Conservation (phyloP, 1,140 invertebrate genomes). For the Druon quercuslanigerum region DNA sequence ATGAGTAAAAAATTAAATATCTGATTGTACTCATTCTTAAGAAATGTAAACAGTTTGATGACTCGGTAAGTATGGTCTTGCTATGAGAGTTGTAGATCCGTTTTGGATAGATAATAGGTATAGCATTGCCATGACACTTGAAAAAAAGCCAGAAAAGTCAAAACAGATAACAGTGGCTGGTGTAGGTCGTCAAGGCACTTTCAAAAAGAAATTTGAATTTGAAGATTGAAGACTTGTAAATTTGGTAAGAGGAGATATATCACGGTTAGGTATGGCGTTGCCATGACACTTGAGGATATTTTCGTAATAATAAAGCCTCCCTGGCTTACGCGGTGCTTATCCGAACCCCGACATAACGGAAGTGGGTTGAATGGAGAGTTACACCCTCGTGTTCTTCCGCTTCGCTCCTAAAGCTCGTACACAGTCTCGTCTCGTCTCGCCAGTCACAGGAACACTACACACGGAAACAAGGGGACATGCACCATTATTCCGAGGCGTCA, state of each 20-base stretch:
- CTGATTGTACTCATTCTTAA: too few relatives aligned
- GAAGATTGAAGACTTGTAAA: background rate
- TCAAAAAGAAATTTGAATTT: too few relatives aligned
- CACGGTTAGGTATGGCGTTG: slow-evolving; percentile 7
- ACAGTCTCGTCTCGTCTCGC: slow-evolving; percentile 11
- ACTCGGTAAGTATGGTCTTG: too few relatives aligned
- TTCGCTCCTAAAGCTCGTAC: slow-evolving; percentile 23
- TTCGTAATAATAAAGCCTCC: slow-evolving; percentile 36
- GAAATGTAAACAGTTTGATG: too few relatives aligned
- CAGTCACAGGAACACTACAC: slow-evolving; percentile 23
- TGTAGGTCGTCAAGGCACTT: too few relatives aligned
- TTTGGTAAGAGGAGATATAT: slow-evolving; percentile 1
- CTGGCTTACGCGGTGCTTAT: slow-evolving; percentile 27
- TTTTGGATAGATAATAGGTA: too few relatives aligned
- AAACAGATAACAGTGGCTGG: too few relatives aligned
- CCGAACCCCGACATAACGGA: slow-evolving; percentile 42
- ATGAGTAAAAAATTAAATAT: too few relatives aligned
- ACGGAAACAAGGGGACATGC: slow-evolving; percentile 27
- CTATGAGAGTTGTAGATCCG: too few relatives aligned
- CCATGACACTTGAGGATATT: slow-evolving; percentile 36
- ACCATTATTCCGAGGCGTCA: slow-evolving; percentile 45
- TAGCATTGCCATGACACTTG: too few relatives aligned
- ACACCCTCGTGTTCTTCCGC: slow-evolving; percentile 50
- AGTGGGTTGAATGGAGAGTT: slow-evolving; percentile 45
- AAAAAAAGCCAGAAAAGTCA: too few relatives aligned